Evolutionary conservation across 2,113 vertebrate species (phyloP).

Genomic region (Peromyscus polionotus): DNA sequence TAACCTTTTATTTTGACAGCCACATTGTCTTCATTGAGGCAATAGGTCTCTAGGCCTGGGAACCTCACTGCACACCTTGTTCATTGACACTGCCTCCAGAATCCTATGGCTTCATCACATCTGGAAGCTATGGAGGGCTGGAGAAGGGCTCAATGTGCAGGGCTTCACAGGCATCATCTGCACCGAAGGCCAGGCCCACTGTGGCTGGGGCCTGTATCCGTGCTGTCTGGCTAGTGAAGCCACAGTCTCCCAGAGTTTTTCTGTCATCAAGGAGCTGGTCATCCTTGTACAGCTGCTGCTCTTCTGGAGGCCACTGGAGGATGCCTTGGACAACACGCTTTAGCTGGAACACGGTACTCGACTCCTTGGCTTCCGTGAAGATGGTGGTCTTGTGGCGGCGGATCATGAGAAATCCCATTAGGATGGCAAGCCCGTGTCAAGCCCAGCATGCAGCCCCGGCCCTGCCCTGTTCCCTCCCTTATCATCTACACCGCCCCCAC

Average conservation of each 20-base stretch:
- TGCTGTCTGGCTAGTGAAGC: constrained; percentile 95
- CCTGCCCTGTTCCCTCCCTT: too few relatives aligned
- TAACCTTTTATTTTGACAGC: background rate
- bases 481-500: too few relatives aligned
- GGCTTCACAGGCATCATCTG: constrained; percentile 93
- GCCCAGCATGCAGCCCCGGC: too few relatives aligned
- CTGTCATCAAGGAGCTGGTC: constrained; percentile 94
- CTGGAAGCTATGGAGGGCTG: constrained; percentile 94
- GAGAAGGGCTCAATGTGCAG: constrained; percentile 94
- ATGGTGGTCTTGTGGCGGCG: too few relatives aligned
- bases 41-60: background rate
- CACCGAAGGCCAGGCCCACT: constrained; percentile 93
- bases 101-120: constrained; percentile 97
- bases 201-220: constrained; percentile 95
- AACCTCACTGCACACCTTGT: constrained; percentile 93
- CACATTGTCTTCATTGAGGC: constrained; percentile 74
- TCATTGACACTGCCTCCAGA: constrained; percentile 93
- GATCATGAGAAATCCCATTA: too few relatives aligned
- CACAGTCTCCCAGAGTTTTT: constrained; percentile 94
- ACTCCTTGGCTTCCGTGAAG: constrained; percentile 83
- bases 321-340: constrained; percentile 95
- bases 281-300: constrained; percentile 95
- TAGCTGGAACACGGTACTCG: constrained; percentile 94
- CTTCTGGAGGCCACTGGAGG: constrained; percentile 93
- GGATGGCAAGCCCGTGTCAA: too few relatives aligned